Percentiles rank a stretch among this genome's conserved stretches.
Conservation (phyloP, 2,888 invertebrate genomes). For the Dermolepida albohirtum region DNA sequence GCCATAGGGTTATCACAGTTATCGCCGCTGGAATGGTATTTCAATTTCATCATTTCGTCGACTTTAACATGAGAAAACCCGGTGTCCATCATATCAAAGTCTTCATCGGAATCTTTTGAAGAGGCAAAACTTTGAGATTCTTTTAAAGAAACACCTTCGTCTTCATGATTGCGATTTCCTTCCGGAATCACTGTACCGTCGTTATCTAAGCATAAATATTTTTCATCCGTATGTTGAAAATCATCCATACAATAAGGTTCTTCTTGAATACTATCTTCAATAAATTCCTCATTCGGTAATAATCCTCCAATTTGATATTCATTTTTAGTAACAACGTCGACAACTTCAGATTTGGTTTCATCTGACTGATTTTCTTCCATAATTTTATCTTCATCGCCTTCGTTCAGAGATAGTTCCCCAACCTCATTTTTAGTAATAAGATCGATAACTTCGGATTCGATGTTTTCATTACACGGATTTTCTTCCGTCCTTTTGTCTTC, state of each 20-base stretch:
- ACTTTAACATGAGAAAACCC: constrained; percentile 7
- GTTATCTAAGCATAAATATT: neutral
- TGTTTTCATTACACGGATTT: too few species aligned
- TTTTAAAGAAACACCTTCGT: neutral
- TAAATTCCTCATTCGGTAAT: too few species aligned
- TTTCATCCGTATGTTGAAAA: neutral
- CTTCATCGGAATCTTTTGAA: constrained; percentile 5
- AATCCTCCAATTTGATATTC: too few species aligned
- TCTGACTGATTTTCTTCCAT: too few species aligned
- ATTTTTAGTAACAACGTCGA: too few species aligned
- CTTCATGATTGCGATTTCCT: neutral
- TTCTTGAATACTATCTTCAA: too few species aligned
- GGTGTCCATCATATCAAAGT: constrained; percentile 10
- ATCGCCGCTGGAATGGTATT: constrained; percentile 1
- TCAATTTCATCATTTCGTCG: neutral
- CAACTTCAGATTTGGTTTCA: too few species aligned
- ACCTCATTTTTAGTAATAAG: too few species aligned
- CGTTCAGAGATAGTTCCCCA: too few species aligned
- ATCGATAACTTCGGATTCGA: too few species aligned
- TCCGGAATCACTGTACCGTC: neutral
- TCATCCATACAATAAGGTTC: neutral
- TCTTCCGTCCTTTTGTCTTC: too few species aligned
- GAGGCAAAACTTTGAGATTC: neutral
- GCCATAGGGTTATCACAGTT: neutral
- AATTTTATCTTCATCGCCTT: too few species aligned